Percentiles rank a stretch among this genome's conserved stretches.
phyloP scores from a whole-genome alignment of 2,888 invertebrate genomes.

The Erannis defoliaria region DNA sequence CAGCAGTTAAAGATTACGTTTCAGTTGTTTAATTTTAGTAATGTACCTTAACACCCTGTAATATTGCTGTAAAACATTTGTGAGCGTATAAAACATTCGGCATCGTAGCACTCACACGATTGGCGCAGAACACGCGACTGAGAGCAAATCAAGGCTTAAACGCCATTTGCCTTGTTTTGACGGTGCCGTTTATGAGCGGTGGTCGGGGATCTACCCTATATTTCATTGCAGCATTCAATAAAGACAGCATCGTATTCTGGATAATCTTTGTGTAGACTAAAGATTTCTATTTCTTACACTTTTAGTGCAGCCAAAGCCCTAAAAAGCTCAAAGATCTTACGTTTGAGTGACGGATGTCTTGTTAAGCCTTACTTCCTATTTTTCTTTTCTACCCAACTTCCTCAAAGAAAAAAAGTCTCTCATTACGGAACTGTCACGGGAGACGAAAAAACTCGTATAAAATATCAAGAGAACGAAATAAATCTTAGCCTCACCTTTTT shows the following conservation, averaged over 20 bases:
- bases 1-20: too few species aligned
- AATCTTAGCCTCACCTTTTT: slow-evolving; percentile 28
- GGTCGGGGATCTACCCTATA: too few species aligned
- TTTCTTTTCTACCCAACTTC: slow-evolving; percentile 20
- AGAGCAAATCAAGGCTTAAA: too few species aligned
- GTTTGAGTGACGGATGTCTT: slow-evolving; percentile 30
- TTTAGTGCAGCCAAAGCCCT: background rate
- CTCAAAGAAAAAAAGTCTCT: slow-evolving; percentile 32
- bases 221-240: too few species aligned
- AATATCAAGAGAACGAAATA: slow-evolving; percentile 28
- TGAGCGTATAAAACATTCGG: too few species aligned
- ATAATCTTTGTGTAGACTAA: background rate
- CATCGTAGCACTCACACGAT: too few species aligned
- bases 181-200: too few species aligned
- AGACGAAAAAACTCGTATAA: slow-evolving; percentile 27
- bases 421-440: slow-evolving; percentile 30
- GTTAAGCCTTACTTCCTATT: slow-evolving; percentile 23
- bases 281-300: background rate
- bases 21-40: too few species aligned
- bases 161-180: too few species aligned
- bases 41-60: too few species aligned
- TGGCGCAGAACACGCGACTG: too few species aligned
- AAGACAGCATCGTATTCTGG: background rate
- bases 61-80: too few species aligned
- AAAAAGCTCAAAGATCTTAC: slow-evolving; percentile 7